phyloP scores from a whole-genome alignment of 2,888 invertebrate species.

The Steinernema hermaphroditum region DNA sequence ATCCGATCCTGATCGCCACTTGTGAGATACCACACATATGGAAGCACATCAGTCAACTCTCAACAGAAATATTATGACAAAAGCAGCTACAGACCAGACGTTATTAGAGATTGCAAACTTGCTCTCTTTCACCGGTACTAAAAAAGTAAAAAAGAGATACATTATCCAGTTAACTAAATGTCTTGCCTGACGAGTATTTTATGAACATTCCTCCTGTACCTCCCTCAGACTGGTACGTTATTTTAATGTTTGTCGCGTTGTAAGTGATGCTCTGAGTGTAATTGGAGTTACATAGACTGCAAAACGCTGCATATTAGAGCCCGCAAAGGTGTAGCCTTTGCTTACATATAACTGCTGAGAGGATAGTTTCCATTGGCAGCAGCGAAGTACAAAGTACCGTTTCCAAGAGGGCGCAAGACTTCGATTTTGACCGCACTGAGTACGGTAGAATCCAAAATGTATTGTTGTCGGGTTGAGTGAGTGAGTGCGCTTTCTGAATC shows the following conservation, averaged over 20 bases:
- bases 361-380: neutral
- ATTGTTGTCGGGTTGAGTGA: no score
- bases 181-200: constrained; percentile 5
- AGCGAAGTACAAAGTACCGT: neutral
- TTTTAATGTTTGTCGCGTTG: constrained; percentile 24
- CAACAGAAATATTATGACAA: no score
- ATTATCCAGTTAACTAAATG: no score
- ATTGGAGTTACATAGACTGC: neutral
- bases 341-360: neutral
- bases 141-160: no score
- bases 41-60: no score
- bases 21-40: no score
- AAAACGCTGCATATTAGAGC: neutral
- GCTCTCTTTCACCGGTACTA: no score
- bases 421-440: constrained; percentile 2
- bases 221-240: neutral
- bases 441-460: neutral
- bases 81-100: no score
- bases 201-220: constrained; percentile 16
- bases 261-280: neutral
- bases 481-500: no score
- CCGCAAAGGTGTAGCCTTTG: neutral
- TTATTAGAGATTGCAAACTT: no score
- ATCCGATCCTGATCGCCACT: no score
- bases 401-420: neutral